These are phyloP conservation scores for Myiothlypis chrysogaster DNA, from an alignment of 2,797 vertebrate species.

Conservation along the genomic window DNA sequence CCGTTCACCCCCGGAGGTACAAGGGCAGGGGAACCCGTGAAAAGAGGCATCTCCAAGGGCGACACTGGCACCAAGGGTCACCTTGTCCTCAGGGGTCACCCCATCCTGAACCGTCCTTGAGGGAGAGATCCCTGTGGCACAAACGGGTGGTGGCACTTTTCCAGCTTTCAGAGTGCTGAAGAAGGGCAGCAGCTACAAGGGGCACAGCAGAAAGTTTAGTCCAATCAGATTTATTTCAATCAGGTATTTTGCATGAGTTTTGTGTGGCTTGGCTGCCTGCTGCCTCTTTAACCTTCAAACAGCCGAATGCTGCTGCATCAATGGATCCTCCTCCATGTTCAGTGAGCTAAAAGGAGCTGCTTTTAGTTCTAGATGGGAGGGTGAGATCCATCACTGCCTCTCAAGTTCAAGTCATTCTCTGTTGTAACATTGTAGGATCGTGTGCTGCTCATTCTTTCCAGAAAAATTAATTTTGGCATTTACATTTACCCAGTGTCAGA, in stretches of 20 bases:
- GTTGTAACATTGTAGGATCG: not conserved
- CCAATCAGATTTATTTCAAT: not conserved
- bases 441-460: not conserved
- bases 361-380: not conserved
- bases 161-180: not conserved
- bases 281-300: not conserved
- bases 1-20: constrained; percentile 59
- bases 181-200: not conserved
- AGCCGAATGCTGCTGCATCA: not conserved
- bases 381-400: not conserved
- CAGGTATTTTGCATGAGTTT: not conserved
- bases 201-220: not conserved
- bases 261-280: not conserved
- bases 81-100: fast-evolving
- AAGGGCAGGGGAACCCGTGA: fast-evolving
- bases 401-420: not conserved
- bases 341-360: not conserved
- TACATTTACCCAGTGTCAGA: not conserved
- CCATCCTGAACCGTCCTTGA: fast-evolving
- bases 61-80: fast-evolving
- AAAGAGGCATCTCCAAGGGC: not conserved
- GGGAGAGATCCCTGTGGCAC: not conserved
- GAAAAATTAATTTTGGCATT: not conserved
- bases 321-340: not conserved
- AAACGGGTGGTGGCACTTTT: not conserved